Percentiles rank a stretch among this genome's conserved stretches.
These are phyloP conservation scores for Coecobrya sp. DNA, from an alignment of 2,888 invertebrate genomes.

Conservation along the genomic window DNA sequence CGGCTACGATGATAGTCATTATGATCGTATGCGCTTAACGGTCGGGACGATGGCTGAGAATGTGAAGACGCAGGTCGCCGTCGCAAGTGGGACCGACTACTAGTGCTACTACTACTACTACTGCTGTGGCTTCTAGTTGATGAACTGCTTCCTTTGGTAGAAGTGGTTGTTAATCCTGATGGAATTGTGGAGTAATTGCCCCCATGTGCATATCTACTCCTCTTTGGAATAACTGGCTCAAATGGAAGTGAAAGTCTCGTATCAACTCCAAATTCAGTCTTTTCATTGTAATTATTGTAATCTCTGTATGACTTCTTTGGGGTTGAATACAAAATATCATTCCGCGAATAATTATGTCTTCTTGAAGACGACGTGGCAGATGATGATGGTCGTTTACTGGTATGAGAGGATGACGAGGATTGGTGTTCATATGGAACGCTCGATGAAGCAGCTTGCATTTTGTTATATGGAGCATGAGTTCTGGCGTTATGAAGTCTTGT, in stretches of 20 bases:
- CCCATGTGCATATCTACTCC: slow-evolving; percentile 44
- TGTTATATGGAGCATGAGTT: not conserved
- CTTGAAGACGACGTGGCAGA: slow-evolving; percentile 6
- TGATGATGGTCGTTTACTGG: slow-evolving; percentile 34
- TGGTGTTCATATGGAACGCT: slow-evolving; percentile 20
- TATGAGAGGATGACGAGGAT: not conserved
- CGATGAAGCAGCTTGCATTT: slow-evolving; percentile 38
- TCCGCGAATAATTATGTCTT: slow-evolving; percentile 20
- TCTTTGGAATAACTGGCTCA: slow-evolving; percentile 54
- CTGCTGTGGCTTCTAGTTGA: not conserved
- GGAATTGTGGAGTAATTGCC: slow-evolving; percentile 57
- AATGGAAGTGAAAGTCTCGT: slow-evolving; percentile 73
- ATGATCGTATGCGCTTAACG: slow-evolving; percentile 6
- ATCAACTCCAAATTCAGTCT: slow-evolving; percentile 39
- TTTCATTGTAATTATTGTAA: slow-evolving; percentile 30
- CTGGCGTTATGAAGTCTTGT: slow-evolving; percentile 33
- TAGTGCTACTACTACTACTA: not conserved
- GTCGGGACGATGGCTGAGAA: slow-evolving; percentile 26
- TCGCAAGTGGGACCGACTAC: not conserved
- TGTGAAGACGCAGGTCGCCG: slow-evolving; percentile 19
- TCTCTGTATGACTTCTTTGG: slow-evolving; percentile 52
- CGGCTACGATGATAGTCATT: not conserved
- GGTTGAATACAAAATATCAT: slow-evolving; percentile 44
- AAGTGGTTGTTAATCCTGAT: not conserved
- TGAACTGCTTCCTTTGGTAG: not conserved